Evolutionary conservation across 1,140 invertebrate genomes (phyloP).

Genomic region (Anoplolepis gracilipes): DNA sequence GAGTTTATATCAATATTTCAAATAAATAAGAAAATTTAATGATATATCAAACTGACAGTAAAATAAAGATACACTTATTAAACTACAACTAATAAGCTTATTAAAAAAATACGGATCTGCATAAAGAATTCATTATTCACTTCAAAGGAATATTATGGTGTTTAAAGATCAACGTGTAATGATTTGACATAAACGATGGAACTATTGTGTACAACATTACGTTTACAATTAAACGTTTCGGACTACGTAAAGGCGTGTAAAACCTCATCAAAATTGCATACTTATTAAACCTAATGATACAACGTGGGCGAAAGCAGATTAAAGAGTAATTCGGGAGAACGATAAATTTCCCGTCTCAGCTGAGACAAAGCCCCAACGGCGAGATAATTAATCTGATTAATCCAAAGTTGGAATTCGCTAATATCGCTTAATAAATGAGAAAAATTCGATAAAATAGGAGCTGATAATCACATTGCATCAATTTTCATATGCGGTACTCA

Average conservation of each 20-base stretch:
- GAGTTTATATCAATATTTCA: background rate
- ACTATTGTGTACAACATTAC: conserved; percentile 10
- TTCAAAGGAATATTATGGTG: background rate
- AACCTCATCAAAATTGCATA: conserved; percentile 37
- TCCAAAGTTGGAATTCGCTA: background rate
- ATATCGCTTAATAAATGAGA: conserved; percentile 20
- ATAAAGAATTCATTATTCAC: background rate
- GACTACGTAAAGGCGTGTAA: background rate
- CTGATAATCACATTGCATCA: background rate
- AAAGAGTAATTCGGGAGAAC: conserved; percentile 26
- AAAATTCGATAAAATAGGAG: background rate
- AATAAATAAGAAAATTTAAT: background rate
- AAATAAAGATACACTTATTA: background rate
- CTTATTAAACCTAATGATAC: conserved; percentile 32
- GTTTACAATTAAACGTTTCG: conserved; percentile 3
- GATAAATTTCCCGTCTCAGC: conserved; percentile 16
- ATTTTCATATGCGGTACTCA: background rate
- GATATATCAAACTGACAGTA: background rate
- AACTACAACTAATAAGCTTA: background rate
- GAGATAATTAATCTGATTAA: conserved; percentile 34
- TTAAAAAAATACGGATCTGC: background rate
- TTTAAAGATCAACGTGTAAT: background rate
- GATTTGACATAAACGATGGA: background rate
- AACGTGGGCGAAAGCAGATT: conserved; percentile 2
- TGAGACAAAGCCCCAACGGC: background rate